A percentile compares a stretch with the other conserved stretches of the same genome.
Evolutionary conservation across 2,797 vertebrate species (phyloP).

Genomic region (Esox masquinongy): DNA sequence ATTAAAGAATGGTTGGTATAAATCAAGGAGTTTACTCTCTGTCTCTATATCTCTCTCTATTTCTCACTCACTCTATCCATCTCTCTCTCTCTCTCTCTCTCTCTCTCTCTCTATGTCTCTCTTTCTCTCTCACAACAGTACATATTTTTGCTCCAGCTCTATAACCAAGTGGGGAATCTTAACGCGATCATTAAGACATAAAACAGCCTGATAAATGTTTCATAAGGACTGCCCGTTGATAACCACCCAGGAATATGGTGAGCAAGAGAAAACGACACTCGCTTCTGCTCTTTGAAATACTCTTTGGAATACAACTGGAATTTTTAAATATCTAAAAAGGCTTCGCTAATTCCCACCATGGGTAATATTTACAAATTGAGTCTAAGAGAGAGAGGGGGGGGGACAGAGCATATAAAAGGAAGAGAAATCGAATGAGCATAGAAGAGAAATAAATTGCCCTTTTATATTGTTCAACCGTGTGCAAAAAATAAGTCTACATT

Average conservation of each 20-base stretch:
- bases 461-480: slow-evolving; percentile 80
- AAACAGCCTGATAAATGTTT: slow-evolving; percentile 82
- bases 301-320: slow-evolving; percentile 75
- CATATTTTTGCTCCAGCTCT: slow-evolving; percentile 58
- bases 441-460: slow-evolving; percentile 79
- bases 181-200: slow-evolving; percentile 82
- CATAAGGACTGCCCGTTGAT: slow-evolving; percentile 72
- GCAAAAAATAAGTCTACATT: slow-evolving; percentile 84
- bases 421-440: slow-evolving; percentile 74
- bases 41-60: slow-evolving; percentile 34
- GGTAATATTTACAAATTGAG: slow-evolving; percentile 83
- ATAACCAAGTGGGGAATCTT: slow-evolving; percentile 78
- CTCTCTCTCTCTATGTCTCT: slow-evolving; percentile 28
- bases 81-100: slow-evolving; percentile 48
- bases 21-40: slow-evolving; percentile 67
- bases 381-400: slow-evolving; percentile 57
- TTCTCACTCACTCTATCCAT: slow-evolving; percentile 55
- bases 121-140: slow-evolving; percentile 22
- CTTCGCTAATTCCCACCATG: slow-evolving; percentile 74
- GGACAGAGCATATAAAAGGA: slow-evolving; percentile 51
- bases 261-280: slow-evolving; percentile 59
- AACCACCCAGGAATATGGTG: slow-evolving; percentile 72
- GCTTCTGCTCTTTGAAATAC: slow-evolving; percentile 67
- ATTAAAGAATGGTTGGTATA: slow-evolving; percentile 72
- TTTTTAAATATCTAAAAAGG: slow-evolving; percentile 76